A percentile compares a stretch with the other conserved stretches of the same genome.
These are phyloP conservation scores for Enteromius mattozi DNA, from an alignment of 2,797 vertebrate genomes.

Conservation along the genomic window DNA sequence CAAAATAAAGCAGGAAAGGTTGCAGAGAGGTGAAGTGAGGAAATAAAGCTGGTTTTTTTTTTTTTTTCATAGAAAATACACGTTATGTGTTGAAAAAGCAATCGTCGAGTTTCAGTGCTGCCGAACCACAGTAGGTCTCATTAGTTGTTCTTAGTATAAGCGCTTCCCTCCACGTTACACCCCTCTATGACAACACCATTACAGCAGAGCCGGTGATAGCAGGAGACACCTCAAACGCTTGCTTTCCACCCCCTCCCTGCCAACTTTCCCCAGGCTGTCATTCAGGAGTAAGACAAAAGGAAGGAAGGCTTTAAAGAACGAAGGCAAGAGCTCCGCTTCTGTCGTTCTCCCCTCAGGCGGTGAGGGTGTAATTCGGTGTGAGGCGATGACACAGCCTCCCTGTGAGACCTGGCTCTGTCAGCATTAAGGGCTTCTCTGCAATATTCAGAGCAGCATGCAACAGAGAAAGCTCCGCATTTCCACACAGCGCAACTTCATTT, in stretches of 20 bases:
- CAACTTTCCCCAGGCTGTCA: slow-evolving; percentile 56
- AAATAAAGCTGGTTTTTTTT: slow-evolving; percentile 14
- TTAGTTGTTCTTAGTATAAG: slow-evolving; percentile 41
- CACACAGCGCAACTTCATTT: slow-evolving; percentile 32
- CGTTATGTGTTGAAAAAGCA: slow-evolving; percentile 33
- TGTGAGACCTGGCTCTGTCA: slow-evolving; percentile 53
- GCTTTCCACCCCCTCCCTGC: slow-evolving; percentile 46
- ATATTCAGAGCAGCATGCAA: slow-evolving; percentile 48
- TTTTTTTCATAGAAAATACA: slow-evolving; percentile 29
- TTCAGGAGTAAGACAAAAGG: slow-evolving; percentile 55
- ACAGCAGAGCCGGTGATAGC: slow-evolving; percentile 46
- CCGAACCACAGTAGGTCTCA: slow-evolving; percentile 42
- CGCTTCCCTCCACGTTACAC: slow-evolving; percentile 13
- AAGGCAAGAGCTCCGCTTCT: slow-evolving; percentile 52
- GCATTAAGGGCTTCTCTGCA: slow-evolving; percentile 58
- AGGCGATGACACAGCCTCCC: slow-evolving; percentile 56
- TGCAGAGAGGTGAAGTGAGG: slow-evolving; percentile 22
- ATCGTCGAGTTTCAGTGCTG: slow-evolving; percentile 20
- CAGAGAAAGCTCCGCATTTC: slow-evolving; percentile 28
- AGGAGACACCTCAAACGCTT: slow-evolving; percentile 53
- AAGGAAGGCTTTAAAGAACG: slow-evolving; percentile 48
- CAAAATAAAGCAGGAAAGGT: slow-evolving; percentile 13
- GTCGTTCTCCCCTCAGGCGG: slow-evolving; percentile 53
- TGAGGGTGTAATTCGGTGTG: slow-evolving; percentile 60
- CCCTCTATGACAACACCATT: slow-evolving; percentile 44